A percentile compares a stretch with the other conserved stretches of the same genome.
These are phyloP conservation scores for Tetramorium alpestre DNA, from an alignment of 1,140 invertebrate genomes.

Conservation along the genomic window DNA sequence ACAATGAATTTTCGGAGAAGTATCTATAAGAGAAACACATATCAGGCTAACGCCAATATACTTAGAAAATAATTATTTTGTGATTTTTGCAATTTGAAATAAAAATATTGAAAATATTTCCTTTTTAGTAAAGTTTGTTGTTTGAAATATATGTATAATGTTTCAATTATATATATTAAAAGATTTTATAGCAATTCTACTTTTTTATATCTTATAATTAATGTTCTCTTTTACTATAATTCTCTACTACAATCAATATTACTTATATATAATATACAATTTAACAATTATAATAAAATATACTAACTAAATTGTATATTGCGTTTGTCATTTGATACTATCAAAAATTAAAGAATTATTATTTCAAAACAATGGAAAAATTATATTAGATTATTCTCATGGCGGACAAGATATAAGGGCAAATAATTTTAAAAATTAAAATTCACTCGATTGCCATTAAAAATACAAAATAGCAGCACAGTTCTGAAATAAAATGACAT, in stretches of 20 bases:
- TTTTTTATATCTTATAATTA: not conserved
- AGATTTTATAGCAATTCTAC: not conserved
- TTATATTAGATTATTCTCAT: not conserved
- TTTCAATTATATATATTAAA: not conserved
- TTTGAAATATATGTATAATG: no score
- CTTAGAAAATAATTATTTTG: slow-evolving; percentile 2
- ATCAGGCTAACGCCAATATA: slow-evolving; percentile 11
- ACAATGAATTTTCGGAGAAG: slow-evolving; percentile 22
- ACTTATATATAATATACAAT: not conserved
- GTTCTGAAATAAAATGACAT: slow-evolving; percentile 18
- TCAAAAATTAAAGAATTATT: not conserved
- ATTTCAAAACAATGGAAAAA: not conserved
- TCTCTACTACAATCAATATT: not conserved
- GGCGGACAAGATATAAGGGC: not conserved
- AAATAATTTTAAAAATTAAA: not conserved
- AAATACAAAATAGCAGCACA: not conserved
- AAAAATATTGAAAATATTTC: not conserved
- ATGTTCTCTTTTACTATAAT: not conserved
- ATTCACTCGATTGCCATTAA: slow-evolving; percentile 7
- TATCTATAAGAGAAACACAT: slow-evolving; percentile 1
- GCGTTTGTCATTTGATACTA: not conserved
- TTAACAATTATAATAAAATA: not conserved
- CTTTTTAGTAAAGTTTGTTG: not conserved
- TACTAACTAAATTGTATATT: not conserved
- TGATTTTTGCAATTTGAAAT: not conserved